These are phyloP conservation scores for Eutolmus rufibarbis DNA, from an alignment of 2,888 invertebrate genomes.

Conservation along the genomic window DNA sequence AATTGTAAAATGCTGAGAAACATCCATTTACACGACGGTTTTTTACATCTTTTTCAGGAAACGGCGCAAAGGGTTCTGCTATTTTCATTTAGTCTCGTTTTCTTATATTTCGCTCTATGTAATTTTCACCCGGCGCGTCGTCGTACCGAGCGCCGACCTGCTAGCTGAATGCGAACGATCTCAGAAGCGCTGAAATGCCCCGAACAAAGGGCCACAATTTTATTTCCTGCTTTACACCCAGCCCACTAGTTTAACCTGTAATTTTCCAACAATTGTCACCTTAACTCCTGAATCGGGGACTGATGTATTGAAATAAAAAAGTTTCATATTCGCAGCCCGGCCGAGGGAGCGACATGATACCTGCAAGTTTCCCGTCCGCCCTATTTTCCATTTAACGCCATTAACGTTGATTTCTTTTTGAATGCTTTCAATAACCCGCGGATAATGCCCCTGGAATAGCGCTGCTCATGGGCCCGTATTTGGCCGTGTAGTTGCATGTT, in stretches of 20 bases:
- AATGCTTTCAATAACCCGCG: slow-evolving; percentile 52
- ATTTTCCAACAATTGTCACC: slow-evolving; percentile 41
- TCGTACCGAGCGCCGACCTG: background rate
- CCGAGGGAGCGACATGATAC: slow-evolving; percentile 31
- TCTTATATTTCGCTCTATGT: background rate
- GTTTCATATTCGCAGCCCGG: background rate
- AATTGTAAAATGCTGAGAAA: background rate
- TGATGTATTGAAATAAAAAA: background rate
- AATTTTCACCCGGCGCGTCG: background rate
- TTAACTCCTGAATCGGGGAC: slow-evolving; percentile 25
- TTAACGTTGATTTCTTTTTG: slow-evolving; percentile 52
- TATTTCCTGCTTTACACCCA: slow-evolving; percentile 35
- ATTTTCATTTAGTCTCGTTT: background rate
- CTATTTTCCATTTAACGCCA: slow-evolving; percentile 50
- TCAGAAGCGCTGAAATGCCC: background rate
- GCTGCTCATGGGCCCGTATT: slow-evolving; percentile 49
- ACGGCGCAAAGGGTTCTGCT: background rate
- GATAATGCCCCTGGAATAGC: slow-evolving; percentile 50
- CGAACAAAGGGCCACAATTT: slow-evolving; percentile 14
- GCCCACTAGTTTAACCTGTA: slow-evolving; percentile 41
- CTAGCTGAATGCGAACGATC: background rate
- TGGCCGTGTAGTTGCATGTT: slow-evolving; percentile 49
- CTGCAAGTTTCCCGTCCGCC: slow-evolving; percentile 48
- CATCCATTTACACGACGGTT: background rate
- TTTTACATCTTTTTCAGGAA: background rate